Evolutionary conservation across 2,888 invertebrate genomes (phyloP), one percentile per base, ranked within the genome.

Genomic region (Linnaemya vulpina): DNA sequence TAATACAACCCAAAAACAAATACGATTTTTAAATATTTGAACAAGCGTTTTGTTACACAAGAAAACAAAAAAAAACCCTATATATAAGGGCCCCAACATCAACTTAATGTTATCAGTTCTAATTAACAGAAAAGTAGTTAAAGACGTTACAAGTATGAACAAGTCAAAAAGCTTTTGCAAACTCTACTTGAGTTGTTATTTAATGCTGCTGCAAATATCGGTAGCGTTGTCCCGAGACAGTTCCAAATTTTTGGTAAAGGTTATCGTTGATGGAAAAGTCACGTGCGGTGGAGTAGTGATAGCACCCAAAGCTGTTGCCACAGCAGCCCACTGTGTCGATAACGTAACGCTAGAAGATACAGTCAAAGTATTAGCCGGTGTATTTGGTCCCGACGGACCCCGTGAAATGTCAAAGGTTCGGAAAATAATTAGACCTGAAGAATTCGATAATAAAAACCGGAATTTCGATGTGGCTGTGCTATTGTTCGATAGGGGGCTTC

Each of bases 391-490:
- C 2, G 2, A 3, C 30, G 17, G 5, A 0, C 10, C 3, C 0
- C 15, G 11, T 30, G 30, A 30, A 0, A 11, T 10, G 30, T 10
- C 15, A 22, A n/a, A 5, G 1, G 65, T 67, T 30, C n/a, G 11
- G 17, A 10, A n/a, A 1, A 30, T 30, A 30, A 49, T 11, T 2
- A 13, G n/a, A n/a, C 43, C 43, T 46, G 13, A 3, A 5, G 17
- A 2, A 1, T 63, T 15, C 13, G 17, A 46, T 7, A 22, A 0
- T 15, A 3, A 8, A 2, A 49, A n/a, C n/a, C 0, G 25, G 8
- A 8, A 25, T 11, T n/a, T 8, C 2, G 49, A 67, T 67, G 11
- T 67, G 7, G 65, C 65, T 10, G 49, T 67, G 30, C 17, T 67
- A n/a, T 30, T 17, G 49, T 30, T 67, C 7, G 0, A 0, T 17